These are phyloP conservation scores for Copsychus sechellarum DNA, from an alignment of 2,113 vertebrate species.

Conservation along the genomic window DNA sequence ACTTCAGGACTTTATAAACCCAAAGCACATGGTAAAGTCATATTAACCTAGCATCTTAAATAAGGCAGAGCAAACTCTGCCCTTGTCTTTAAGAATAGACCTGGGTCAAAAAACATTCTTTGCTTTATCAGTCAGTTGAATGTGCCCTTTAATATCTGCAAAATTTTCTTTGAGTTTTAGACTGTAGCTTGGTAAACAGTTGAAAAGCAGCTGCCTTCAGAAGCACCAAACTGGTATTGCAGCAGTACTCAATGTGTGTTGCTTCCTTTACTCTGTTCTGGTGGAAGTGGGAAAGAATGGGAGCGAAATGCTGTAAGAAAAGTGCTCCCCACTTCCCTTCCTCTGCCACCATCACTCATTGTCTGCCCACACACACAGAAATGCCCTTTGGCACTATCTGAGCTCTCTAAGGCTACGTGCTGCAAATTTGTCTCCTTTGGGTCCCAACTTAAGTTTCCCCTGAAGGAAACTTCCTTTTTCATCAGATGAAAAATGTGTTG, in stretches of 20 bases:
- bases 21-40: constrained; percentile 85
- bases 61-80: neutral
- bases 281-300: neutral
- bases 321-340: accelerated
- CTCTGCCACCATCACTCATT: neutral
- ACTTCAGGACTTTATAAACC: constrained; percentile 87
- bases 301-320: neutral
- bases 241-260: neutral
- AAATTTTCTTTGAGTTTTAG: neutral
- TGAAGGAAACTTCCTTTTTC: neutral
- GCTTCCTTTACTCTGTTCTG: neutral
- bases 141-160: neutral
- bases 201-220: neutral
- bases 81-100: neutral
- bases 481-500: neutral
- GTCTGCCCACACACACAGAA: neutral
- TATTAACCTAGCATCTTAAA: neutral
- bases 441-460: neutral
- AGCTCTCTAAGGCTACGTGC: neutral
- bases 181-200: neutral
- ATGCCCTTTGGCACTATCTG: neutral
- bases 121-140: neutral
- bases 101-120: neutral
- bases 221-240: neutral
- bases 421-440: neutral